Conservation (phyloP, 1,140 invertebrate genomes). For the Acromyrmex echinatior region DNA sequence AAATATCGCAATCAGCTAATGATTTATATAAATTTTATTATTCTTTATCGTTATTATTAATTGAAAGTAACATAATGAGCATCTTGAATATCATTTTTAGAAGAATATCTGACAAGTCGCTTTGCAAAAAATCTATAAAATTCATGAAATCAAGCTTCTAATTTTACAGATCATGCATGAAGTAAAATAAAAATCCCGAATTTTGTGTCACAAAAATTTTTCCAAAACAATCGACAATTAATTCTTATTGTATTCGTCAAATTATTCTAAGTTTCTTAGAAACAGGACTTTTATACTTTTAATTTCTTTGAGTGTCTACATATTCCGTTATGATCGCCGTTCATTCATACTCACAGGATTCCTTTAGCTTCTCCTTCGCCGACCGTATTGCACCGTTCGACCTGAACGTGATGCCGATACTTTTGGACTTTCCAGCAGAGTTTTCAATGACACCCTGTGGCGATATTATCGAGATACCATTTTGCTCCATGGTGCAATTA, state of each 20-base stretch:
- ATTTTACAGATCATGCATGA: background rate
- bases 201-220: background rate
- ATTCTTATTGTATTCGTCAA: background rate
- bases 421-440: constrained; percentile 68
- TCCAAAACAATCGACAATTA: background rate
- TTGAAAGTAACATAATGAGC: background rate
- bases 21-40: background rate
- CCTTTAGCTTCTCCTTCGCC: constrained; percentile 73
- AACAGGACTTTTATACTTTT: background rate
- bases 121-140: background rate
- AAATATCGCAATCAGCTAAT: background rate
- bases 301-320: background rate
- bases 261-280: background rate
- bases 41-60: background rate
- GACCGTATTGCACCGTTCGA: constrained; percentile 67
- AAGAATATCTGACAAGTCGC: background rate
- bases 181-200: background rate
- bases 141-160: background rate
- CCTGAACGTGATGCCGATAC: constrained; percentile 73
- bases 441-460: constrained; percentile 70
- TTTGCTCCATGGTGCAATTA: constrained; percentile 75
- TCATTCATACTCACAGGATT: constrained; percentile 71
- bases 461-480: constrained; percentile 78
- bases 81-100: background rate
- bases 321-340: background rate